Conservation (phyloP, 2,113 vertebrate species). For the Pterocles gutturalis region DNA sequence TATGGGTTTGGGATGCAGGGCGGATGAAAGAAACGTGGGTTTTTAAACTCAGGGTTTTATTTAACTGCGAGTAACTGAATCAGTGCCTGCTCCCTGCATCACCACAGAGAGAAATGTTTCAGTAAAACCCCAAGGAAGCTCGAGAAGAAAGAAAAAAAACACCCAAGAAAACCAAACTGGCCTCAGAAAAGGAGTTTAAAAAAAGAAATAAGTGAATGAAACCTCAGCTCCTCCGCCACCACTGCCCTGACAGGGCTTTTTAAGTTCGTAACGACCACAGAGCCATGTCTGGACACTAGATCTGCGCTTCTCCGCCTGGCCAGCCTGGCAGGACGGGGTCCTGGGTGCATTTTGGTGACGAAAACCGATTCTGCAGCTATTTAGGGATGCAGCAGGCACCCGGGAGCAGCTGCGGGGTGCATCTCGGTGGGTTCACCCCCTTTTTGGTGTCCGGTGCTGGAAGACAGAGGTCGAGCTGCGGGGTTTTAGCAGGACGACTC, state of each 20-base stretch:
- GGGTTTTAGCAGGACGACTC: slow-evolving; percentile 48
- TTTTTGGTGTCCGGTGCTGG: neutral
- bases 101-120: neutral
- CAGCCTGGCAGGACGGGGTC: fast-evolving
- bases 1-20: neutral
- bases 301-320: fast-evolving
- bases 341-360: neutral
- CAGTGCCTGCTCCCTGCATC: neutral
- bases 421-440: neutral
- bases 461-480: fast-evolving
- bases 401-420: fast-evolving
- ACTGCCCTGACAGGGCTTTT: neutral
- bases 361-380: neutral
- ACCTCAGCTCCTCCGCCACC: neutral
- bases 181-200: neutral
- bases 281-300: fast-evolving
- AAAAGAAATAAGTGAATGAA: neutral
- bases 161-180: neutral
- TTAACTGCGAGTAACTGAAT: neutral
- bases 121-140: neutral
- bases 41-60: neutral
- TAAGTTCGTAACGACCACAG: fast-evolving
- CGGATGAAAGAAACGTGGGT: neutral
- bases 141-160: neutral
- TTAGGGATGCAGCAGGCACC: neutral